Evolutionary conservation across 2,113 vertebrate species (phyloP).

Genomic region (Pelecanoides urinatrix): DNA sequence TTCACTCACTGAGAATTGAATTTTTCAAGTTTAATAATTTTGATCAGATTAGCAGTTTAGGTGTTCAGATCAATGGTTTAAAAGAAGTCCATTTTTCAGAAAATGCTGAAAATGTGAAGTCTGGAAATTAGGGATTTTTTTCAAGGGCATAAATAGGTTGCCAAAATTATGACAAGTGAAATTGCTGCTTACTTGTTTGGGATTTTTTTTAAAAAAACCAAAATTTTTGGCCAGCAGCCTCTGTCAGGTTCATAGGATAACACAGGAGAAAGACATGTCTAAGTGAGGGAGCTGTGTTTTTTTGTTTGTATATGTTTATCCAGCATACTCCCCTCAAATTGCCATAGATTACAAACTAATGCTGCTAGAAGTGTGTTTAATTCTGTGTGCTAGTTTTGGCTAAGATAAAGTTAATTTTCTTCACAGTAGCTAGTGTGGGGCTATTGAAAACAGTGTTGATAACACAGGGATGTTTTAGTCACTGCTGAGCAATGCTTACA

Average conservation of each 20-base stretch:
- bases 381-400: not conserved
- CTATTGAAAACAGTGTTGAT: too few relatives aligned
- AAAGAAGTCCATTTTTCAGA: not conserved
- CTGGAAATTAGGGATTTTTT: not conserved
- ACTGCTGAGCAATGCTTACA: too few relatives aligned
- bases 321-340: not conserved
- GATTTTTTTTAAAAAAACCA: not conserved
- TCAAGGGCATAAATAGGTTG: not conserved
- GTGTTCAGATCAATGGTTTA: not conserved
- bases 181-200: not conserved
- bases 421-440: too few relatives aligned
- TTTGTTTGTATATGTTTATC: not conserved
- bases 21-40: not conserved
- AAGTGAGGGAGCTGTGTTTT: not conserved
- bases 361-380: not conserved
- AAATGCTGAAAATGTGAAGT: not conserved
- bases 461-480: too few relatives aligned
- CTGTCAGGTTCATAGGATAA: not conserved
- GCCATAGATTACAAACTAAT: not conserved
- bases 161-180: not conserved
- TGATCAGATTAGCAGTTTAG: not conserved
- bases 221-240: not conserved
- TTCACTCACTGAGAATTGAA: not conserved
- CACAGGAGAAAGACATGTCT: not conserved
- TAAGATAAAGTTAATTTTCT: too few relatives aligned